Evolutionary conservation across 2,888 invertebrate genomes (phyloP), one percentile per base, ranked within the genome.

Genomic region (Zaprionus obscuricornis): DNA sequence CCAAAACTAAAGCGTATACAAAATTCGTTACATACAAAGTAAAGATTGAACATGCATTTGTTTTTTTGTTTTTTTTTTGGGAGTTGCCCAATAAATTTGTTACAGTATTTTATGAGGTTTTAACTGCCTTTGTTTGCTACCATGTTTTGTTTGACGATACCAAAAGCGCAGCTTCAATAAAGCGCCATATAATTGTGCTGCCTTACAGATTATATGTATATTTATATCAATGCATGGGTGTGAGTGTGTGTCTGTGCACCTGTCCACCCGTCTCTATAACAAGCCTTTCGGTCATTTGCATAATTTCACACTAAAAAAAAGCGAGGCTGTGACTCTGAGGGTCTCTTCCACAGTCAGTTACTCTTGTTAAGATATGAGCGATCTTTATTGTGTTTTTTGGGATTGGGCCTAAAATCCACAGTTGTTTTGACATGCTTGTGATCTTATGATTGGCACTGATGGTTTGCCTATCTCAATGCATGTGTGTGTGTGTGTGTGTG

Each of bases 91-190:
- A 84, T 86, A 66, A 86, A 82, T 74, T 70, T 72, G 82, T 82
- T 81, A 76, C 58, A 81, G 57, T 84, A 84, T 82, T 86, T 82
- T 82, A 82, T 64, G 64, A 66, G 66, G 59, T 70, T 86, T 84
- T 82, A 82, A 82, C 86, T 76, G 86, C 63, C 78, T 69, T 84
- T 82, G 81, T 76, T n/a, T 52, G 85, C 85, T 86, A 86, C 86
- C 68, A 79, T 59, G 59, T 54, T 68, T 72, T 68, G 65, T 78
- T n/a, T 51, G 66, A 63, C 39, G 22, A 24, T n/a, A 63, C 18
- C 57, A 66, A 67, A n/a, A 63, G 46, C 57, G 36, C 46, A 39
- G 54, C n/a, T 7, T 55, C 40, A 63, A 79, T 85, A 68, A 85
- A 78, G 66, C 47, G 37, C 18, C 63, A 45, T 58, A 62, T 82